phyloP scores from a whole-genome alignment of 2,113 vertebrate species.

The Micronycteris hirsuta region DNA sequence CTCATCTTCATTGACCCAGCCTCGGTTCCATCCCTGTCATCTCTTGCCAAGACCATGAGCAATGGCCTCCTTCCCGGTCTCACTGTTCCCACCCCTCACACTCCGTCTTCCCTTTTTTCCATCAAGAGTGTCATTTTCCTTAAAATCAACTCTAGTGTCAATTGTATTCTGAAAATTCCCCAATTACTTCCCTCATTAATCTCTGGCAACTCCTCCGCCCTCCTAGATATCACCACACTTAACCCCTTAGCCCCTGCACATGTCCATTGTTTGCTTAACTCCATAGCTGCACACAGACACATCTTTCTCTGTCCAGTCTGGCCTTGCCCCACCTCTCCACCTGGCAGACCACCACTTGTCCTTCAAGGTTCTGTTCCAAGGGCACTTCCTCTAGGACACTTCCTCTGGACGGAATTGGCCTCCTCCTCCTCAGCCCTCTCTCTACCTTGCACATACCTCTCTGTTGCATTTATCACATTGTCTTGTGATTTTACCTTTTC shows the following conservation, averaged over 20 bases:
- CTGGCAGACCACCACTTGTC: not conserved
- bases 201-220: not conserved
- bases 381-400: not conserved
- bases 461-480: not conserved
- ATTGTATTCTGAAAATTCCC: constrained; percentile 1
- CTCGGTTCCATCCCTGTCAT: not conserved
- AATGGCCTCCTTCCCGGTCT: not conserved
- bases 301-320: not conserved
- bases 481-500: not conserved
- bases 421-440: not conserved
- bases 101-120: not conserved
- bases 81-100: not conserved
- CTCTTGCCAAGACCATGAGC: not conserved
- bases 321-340: not conserved
- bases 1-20: not conserved
- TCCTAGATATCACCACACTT: not conserved
- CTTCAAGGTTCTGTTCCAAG: not conserved
- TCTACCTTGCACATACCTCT: not conserved
- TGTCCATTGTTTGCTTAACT: not conserved
- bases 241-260: not conserved
- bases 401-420: not conserved
- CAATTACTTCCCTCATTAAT: not conserved
- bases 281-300: not conserved
- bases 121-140: not conserved
- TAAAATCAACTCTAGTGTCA: not conserved